Evolutionary conservation across 2,888 invertebrate genomes (phyloP), one percentile per base, ranked within the genome.

Genomic region (Maniola hyperantus): DNA sequence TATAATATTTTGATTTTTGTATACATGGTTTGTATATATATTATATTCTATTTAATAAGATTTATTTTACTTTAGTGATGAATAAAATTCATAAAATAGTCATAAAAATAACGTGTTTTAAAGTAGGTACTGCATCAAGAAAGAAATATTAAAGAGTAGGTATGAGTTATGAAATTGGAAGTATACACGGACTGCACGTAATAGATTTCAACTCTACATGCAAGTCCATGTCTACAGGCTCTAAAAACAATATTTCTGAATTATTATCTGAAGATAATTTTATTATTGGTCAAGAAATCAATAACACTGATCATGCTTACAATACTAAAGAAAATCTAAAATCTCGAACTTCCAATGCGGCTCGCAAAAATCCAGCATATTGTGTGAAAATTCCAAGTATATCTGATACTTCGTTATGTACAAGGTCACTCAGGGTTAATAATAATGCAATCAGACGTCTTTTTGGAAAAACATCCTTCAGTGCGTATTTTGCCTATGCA

Each of bases 131-230:
- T 57, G 39, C 11, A 42, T 18, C n/a, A 42, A 42, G 11, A 44
- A 44, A 44, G n/a, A n/a, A 57, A 57, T 5, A 57, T 6, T 34
- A 18, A 46, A 11, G 36, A 36, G n/a, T n/a, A n/a, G n/a, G 36
- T 36, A 66, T 66, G 66, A 26, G 46, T 48, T 39, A 50, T 48
- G 20, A 20, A 44, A 34, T 48, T 36, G 61, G 46, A 44, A n/a
- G 48, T 39, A 36, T 66, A 11, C 66, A 66, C 55, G 34, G 55
- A 26, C 20, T 66, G 15, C 61, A 55, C n/a, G 20, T 57, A 20
- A 20, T 66, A n/a, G 55, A 48, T 34, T 66, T 66, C 50, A 36
- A 60, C n/a, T n/a, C n/a, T n/a, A n/a, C n/a, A n/a, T n/a, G n/a
- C n/a, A n/a, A n/a, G n/a, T n/a, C n/a, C n/a, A n/a, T n/a, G n/a